Evolutionary conservation across 2,888 invertebrate genomes (phyloP), one percentile per base, ranked within the genome.

Genomic region (Callimorpha dominula): DNA sequence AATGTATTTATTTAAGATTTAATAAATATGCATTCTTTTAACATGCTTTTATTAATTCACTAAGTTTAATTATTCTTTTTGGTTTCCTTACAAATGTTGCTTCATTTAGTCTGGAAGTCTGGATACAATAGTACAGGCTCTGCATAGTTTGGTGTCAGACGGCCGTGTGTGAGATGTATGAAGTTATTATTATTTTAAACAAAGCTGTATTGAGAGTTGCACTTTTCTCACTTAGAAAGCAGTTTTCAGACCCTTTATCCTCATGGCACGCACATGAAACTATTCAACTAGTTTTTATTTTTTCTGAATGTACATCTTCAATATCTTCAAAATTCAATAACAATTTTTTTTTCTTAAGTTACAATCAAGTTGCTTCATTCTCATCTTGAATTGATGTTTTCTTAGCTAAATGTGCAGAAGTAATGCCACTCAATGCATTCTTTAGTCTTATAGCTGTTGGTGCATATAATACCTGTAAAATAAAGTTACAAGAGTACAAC

Each of bases 11-110:
- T 93, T 89, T 93, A 94, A 92, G 92, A 89, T 89, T 84, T 88
- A 94, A 93, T 92, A 93, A 93, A 92, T 90, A 92, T 91, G 88
- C 90, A 91, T 91, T 91, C 89, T 92, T 93, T 92, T 88, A 75
- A 71, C n/a, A 52, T 46, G 4, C 9, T 54, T 63, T 65, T 70
- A 46, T 20, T 63, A 8, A 64, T 42, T 5, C 7, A 52, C 1
- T 6, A 5, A 66, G 40, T 66, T 42, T n/a, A 1, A 40, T 12
- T 15, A 31, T 49, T 50, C 12, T 11, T 4, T 31, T 49, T 49
- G 20, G 31, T 7, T n/a, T 17, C 7, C 54, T n/a, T 9, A 54
- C 54, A 54, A 54, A 20, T 20, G 9, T 54, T 54, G 54, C 54
- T 20, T 17, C n/a, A n/a, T 54, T n/a, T 17, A n/a, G n/a, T n/a